These are phyloP conservation scores for Therioaphis trifolii DNA, from an alignment of 2,888 invertebrate genomes.

Conservation along the genomic window DNA sequence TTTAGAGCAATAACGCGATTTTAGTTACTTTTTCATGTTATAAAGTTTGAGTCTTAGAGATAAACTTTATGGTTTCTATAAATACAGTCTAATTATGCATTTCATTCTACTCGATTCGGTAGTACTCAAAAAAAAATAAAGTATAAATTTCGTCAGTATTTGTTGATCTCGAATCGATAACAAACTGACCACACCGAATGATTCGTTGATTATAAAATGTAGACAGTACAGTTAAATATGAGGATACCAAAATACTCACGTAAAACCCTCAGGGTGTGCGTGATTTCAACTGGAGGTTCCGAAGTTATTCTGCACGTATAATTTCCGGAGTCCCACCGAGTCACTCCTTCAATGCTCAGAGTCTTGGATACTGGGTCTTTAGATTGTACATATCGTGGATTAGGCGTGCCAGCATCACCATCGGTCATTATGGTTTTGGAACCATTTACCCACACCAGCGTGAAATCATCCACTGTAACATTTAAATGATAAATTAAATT, in stretches of 20 bases:
- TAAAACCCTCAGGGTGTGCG: conserved; percentile 60
- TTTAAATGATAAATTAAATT: background rate
- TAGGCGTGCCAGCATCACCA: conserved; percentile 40
- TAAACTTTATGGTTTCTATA: too few relatives aligned
- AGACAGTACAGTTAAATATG: too few relatives aligned
- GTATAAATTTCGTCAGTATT: too few relatives aligned
- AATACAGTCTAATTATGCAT: too few relatives aligned
- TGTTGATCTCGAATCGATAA: too few relatives aligned
- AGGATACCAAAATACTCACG: conserved; percentile 56
- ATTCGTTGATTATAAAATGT: background rate
- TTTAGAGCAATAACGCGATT: too few relatives aligned
- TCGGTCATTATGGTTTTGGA: conserved; percentile 59
- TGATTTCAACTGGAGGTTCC: conserved; percentile 34
- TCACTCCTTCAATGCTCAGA: conserved; percentile 59
- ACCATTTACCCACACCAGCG: conserved; percentile 62
- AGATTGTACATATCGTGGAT: background rate
- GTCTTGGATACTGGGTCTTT: background rate
- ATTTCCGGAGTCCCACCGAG: conserved; percentile 56
- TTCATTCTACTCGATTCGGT: too few relatives aligned
- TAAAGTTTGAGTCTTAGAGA: too few relatives aligned
- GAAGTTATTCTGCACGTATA: conserved; percentile 60
- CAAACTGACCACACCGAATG: too few relatives aligned
- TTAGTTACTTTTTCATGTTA: too few relatives aligned
- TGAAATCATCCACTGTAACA: background rate
- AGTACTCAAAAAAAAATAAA: too few relatives aligned